Base-by-base conservation (phyloP, 2,888 invertebrate genomes). In the Cerastis leucographa region DNA sequence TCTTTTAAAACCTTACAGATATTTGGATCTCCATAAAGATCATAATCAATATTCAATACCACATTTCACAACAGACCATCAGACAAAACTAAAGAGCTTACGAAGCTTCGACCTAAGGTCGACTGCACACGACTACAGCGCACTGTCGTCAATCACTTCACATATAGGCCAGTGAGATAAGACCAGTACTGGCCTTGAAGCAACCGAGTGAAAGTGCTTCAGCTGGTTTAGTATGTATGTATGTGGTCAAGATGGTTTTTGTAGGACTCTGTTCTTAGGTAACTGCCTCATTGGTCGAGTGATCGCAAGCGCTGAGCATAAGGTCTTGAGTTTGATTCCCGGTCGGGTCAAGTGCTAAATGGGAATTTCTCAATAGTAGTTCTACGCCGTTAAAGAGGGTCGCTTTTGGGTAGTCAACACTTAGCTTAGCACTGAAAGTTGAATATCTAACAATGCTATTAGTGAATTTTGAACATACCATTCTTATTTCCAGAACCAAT, bases 161-260 rank as follows among this genome's bases (percentile, higher is more conserved):
- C 72, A 81, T 87, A 80, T 80, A 74, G 87, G 85, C 74, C 86
- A 83, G 46, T 12, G 29, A 83, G 87, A 85, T 87, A 87, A 85
- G 80, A 83, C 68, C 70, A 54, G 51, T 66, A 4, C 54, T 71
- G 74, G 74, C 86, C 86, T 87, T 87, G 79, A 78, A 54, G 51
- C 62, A 25, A 66, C 29, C 35, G 49, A 80, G 86, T 85, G 85
- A 87, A 87, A 87, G 84, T 87, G 68, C 61, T 62, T 66, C 61
- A 12, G 66, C 85, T 68, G 71, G 83, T 81, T 74, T 81, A 22
- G 46, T 81, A 35, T 59, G 35, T 35, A 12, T 25, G 17, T 61
- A 6, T 54, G 51, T 35, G 62, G 64, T n/a, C 35, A 59, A 49
- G 69, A 35, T 35, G 35, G 1, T 35, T 1, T 35, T 35, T 35